Conservation (phyloP, 1,140 invertebrate species). For the Drosophila kanapiae region DNA sequence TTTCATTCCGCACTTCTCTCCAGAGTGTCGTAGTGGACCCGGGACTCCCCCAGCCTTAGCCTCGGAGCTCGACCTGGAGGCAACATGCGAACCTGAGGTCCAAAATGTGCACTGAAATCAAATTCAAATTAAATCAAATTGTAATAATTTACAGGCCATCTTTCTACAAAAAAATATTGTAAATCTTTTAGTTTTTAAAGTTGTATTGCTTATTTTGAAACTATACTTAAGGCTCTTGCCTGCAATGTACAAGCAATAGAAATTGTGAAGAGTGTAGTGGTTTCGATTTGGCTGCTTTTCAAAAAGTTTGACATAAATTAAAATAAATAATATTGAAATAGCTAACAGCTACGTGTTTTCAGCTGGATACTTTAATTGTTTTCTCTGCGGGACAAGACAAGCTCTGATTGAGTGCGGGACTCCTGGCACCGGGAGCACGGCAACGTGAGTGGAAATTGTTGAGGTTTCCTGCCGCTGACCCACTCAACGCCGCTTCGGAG, state of each 20-base stretch:
- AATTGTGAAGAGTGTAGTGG: too few relatives aligned
- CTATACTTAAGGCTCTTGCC: too few relatives aligned
- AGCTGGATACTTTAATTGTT: neutral
- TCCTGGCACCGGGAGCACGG: conserved; percentile 7
- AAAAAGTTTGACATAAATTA: too few relatives aligned
- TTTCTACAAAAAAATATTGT: too few relatives aligned
- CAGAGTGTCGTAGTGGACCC: conserved; percentile 53
- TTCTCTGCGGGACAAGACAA: conserved; percentile 8
- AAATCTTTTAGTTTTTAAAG: too few relatives aligned
- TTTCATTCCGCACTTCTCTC: conserved; percentile 82
- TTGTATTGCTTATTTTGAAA: neutral
- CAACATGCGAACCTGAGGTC: conserved; percentile 3
- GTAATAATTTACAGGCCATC: too few relatives aligned
- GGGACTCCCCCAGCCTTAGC: conserved; percentile 7
- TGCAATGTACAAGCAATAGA: too few relatives aligned
- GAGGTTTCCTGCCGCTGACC: conserved; percentile 62
- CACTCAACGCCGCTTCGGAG: conserved; percentile 31
- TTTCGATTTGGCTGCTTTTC: too few relatives aligned
- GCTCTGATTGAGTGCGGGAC: neutral
- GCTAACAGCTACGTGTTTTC: neutral
- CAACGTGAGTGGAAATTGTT: conserved; percentile 71
- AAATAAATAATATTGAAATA: neutral
- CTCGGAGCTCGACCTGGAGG: conserved; percentile 14
- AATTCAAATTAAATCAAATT: neutral
- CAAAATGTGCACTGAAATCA: conserved; percentile 6